phyloP scores from a whole-genome alignment of 2,113 vertebrate species.

The zebrafish (Danio rerio) region GRCz12tu NC_133189.1:36758501-36759000 shows the following conservation, averaged over 20 bases:
- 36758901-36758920: neutral
- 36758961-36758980: neutral
- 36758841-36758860: slow-evolving; percentile 41
- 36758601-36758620: slow-evolving; percentile 44
- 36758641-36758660: neutral
- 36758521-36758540: slow-evolving; percentile 12
- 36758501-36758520: slow-evolving; percentile 12
- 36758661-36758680: neutral
- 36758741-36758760: slow-evolving; percentile 4
- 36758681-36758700: slow-evolving; percentile 25
- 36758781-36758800: slow-evolving; percentile 43
- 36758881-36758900: slow-evolving; percentile 8
- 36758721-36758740: neutral
- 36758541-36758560: slow-evolving; percentile 52
- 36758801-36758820: slow-evolving; percentile 47
- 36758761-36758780: slow-evolving; percentile 22
- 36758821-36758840: slow-evolving; percentile 37
- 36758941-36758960: neutral
- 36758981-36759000: too few relatives aligned
- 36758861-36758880: slow-evolving; percentile 11
- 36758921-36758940: neutral
- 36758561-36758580: slow-evolving; percentile 65
- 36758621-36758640: slow-evolving; percentile 37
- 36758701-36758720: neutral
- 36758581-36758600: slow-evolving; percentile 46